A percentile compares a stretch with the other conserved stretches of the same genome.
Evolutionary conservation across 2,113 vertebrate genomes (phyloP).

Genomic region (Aegithalos caudatus): DNA sequence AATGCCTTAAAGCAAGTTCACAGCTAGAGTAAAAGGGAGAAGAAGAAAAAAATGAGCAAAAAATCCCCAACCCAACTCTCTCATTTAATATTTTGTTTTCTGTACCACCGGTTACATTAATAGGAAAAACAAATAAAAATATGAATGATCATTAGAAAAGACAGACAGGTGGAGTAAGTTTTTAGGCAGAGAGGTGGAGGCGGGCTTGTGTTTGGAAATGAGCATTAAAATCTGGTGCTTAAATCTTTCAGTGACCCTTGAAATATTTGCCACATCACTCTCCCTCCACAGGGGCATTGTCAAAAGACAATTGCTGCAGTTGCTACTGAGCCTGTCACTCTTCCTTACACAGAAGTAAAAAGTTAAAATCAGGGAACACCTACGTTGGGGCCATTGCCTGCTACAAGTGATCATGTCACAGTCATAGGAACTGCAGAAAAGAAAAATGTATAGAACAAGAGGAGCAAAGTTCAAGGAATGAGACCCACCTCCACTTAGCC

Average conservation of each 20-base stretch:
- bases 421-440: background rate
- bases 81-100: slow-evolving; percentile 53
- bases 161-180: slow-evolving; percentile 58
- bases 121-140: slow-evolving; percentile 46
- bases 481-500: background rate
- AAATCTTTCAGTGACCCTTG: background rate
- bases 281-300: background rate
- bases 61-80: background rate
- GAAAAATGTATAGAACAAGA: background rate
- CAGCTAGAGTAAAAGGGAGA: background rate
- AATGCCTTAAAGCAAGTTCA: slow-evolving; percentile 58
- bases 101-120: slow-evolving; percentile 26
- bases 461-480: background rate
- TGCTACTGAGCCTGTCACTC: accelerated
- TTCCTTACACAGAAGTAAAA: background rate
- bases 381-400: accelerated
- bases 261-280: background rate
- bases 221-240: background rate
- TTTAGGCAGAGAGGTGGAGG: slow-evolving; percentile 23
- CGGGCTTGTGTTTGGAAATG: background rate
- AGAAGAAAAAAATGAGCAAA: background rate
- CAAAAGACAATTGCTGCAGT: background rate
- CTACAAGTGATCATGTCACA: accelerated
- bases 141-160: slow-evolving; percentile 35
- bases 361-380: background rate